phyloP scores from a whole-genome alignment of 2,888 invertebrate genomes.

The Alcis repandata region DNA sequence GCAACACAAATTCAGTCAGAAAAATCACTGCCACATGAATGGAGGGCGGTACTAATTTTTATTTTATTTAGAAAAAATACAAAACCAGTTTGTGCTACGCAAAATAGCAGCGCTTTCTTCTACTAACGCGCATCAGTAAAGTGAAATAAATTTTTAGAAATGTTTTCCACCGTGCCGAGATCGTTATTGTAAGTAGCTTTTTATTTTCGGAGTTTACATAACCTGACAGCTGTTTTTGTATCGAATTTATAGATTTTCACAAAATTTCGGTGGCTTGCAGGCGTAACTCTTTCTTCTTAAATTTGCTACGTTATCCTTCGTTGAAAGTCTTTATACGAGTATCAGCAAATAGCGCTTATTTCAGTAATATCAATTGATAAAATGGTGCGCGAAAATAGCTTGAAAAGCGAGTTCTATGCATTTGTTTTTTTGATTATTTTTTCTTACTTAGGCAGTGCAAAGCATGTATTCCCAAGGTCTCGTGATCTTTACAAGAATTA shows the following conservation, averaged over 20 bases:
- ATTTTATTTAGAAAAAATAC: conserved; percentile 57
- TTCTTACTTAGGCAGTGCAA: neutral
- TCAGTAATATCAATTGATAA: conserved; percentile 10
- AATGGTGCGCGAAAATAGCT: neutral
- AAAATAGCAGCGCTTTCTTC: conserved; percentile 54
- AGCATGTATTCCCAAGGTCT: neutral
- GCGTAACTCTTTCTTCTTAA: neutral
- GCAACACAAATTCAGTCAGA: conserved; percentile 54
- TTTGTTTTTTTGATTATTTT: conserved; percentile 6
- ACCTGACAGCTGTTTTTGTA: conserved; percentile 82
- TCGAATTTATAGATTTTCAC: conserved; percentile 59
- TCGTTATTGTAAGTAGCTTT: conserved; percentile 81
- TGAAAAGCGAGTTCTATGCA: neutral
- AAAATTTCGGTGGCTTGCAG: neutral
- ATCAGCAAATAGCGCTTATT: neutral
- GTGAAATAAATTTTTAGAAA: conserved; percentile 74
- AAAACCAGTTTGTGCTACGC: conserved; percentile 55
- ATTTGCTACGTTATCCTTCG: neutral
- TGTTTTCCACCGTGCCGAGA: conserved; percentile 82
- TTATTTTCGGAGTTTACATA: conserved; percentile 84
- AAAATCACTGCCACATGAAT: conserved; percentile 65
- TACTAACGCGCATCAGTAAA: conserved; percentile 57
- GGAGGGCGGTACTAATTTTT: conserved; percentile 74
- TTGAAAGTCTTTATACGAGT: neutral
- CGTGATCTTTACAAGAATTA: neutral